These are phyloP conservation scores for Euleptes europaea DNA, from an alignment of 2,113 vertebrate species.

Conservation along the genomic window DNA sequence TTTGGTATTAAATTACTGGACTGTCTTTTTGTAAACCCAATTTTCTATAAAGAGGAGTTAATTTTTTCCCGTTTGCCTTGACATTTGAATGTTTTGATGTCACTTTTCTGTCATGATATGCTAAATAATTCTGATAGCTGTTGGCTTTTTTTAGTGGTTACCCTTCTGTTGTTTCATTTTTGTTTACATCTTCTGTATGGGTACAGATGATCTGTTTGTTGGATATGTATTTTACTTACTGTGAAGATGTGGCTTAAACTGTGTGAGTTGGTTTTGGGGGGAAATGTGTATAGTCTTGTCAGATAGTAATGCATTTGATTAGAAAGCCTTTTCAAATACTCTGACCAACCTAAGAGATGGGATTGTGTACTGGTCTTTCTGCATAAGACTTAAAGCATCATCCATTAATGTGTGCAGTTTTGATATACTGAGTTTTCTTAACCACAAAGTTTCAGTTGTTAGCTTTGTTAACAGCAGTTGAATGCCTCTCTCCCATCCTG, in stretches of 20 bases:
- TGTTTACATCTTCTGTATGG: neutral
- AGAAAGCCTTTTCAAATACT: neutral
- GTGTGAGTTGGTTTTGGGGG: neutral
- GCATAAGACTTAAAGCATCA: neutral
- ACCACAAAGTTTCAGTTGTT: constrained; percentile 3
- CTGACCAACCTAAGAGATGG: neutral
- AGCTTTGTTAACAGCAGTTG: neutral
- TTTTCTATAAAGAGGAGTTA: too few species aligned
- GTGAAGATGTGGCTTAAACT: neutral
- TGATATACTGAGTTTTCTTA: neutral
- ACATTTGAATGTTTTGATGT: neutral
- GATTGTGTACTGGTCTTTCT: neutral
- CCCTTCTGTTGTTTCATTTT: neutral
- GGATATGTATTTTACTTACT: neutral
- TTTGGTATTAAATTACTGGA: neutral
- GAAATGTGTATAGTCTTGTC: neutral
- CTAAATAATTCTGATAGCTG: neutral
- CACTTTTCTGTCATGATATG: neutral
- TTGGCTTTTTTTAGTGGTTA: neutral
- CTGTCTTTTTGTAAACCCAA: too few species aligned
- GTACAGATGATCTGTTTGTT: too few species aligned
- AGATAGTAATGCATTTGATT: neutral
- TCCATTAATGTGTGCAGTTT: neutral
- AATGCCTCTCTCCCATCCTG: neutral
- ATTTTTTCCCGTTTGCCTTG: neutral